Base-by-base conservation (phyloP, 2,797 vertebrate species). In the Acipenser oxyrinchus region DNA sequence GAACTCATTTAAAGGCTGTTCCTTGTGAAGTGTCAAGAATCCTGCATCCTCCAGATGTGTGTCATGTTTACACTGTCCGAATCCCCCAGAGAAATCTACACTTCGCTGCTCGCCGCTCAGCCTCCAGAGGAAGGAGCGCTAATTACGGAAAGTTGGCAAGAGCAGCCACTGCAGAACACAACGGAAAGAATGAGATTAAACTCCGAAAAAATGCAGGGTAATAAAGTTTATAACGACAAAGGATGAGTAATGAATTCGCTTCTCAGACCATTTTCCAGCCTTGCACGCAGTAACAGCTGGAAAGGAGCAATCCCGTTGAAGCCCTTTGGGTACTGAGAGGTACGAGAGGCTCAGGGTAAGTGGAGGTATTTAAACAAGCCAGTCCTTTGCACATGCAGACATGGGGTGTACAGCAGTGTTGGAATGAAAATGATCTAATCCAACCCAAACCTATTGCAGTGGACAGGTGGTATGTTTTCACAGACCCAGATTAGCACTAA, bases 141-240 rank as follows among this genome's bases (percentile, higher is more conserved):
- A 64, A 71, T 58, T 73, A 78, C 83, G 86, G 87, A 88, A 88
- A 88, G 69, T 87, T 88, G 87, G 86, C 87, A 84, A 69, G 48
- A 72, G 66, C 75, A 37, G 3, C 61, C 12, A 71, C 60, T 52
- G 57, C 58, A 60, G 51, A 6, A 50, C 60, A 8, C 64, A 18
- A 7, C n/a, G 52, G 52, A 55, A 55, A 55, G 52, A 55, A 55
- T 55, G 52, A 55, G 52, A 55, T 55, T n/a, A 55, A 55, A 55
- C 15, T 18, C 52, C 2, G 52, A 53, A 53, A 3, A 53, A 53
- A 53, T 55, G 52, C n/a, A n/a, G 9, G 9, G n/a, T 10, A 2
- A 55, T 10, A 55, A 55, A 55, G 52, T 55, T 55, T n/a, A 55
- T 37, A 37, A 37, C 3, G 52, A 55, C 9, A 55, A 10, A n/a